A percentile compares a stretch with the other conserved stretches of the same genome.
phyloP scores from a whole-genome alignment of 2,797 vertebrate species.

The Vultur gryphus region DNA sequence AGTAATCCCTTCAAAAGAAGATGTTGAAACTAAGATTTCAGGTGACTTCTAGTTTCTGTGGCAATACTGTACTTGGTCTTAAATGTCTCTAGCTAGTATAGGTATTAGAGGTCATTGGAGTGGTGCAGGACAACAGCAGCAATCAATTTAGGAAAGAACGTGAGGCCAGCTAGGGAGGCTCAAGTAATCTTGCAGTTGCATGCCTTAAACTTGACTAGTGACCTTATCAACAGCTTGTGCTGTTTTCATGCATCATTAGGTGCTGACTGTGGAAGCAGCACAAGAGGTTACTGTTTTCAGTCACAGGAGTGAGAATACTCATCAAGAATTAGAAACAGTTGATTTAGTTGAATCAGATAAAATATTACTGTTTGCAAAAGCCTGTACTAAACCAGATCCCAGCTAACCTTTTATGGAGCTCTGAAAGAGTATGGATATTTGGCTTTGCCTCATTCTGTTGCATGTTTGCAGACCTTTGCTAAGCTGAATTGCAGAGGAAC shows the following conservation, averaged over 20 bases:
- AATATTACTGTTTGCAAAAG: neutral
- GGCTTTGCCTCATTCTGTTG: neutral
- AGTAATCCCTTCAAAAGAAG: neutral
- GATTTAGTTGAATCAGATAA: neutral
- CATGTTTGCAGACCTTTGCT: neutral
- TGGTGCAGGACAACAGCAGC: neutral
- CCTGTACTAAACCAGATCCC: neutral
- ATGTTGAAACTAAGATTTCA: neutral
- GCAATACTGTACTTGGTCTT: neutral
- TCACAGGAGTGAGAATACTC: neutral
- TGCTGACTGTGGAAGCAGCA: neutral
- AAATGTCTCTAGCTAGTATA: neutral
- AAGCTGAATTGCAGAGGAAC: neutral
- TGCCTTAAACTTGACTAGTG: neutral
- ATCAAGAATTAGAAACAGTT: neutral
- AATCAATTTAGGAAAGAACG: neutral
- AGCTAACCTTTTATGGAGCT: neutral
- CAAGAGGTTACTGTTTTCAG: neutral
- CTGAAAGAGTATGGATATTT: neutral
- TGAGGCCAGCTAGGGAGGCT: neutral
- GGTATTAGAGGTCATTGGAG: neutral
- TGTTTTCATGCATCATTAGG: neutral
- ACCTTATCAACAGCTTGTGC: neutral
- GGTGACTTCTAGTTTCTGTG: neutral
- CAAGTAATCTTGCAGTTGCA: neutral